Base-by-base conservation (phyloP, 2,888 invertebrate genomes). In the Helleia helle region DNA sequence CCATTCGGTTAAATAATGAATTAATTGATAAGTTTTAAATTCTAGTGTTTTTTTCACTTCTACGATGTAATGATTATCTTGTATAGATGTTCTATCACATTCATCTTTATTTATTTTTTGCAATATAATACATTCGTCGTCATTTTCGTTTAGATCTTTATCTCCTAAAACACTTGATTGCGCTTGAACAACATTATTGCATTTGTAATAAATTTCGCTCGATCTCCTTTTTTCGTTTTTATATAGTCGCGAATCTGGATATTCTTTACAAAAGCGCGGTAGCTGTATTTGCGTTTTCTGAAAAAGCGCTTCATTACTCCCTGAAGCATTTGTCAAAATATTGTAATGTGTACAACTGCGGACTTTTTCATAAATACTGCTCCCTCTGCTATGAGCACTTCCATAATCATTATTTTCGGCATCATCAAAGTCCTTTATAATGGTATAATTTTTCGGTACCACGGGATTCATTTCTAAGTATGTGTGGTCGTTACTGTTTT, bases 251-350 rank as follows among this genome's bases (percentile, higher is more conserved):
- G 11, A 14, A 22, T 31, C 41, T 15, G 48, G 48, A 49, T 56
- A 56, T 52, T 59, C 59, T 11, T 61, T 54, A 49, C 77, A 76
- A 52, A 62, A 70, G 51, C 77, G 77, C 9, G 69, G 71, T 51
- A 62, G 55, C 2, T 57, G 58, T 12, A 56, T 18, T 18, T 22
- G 5, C 8, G 22, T 22, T 22, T 6, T 22, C 8, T 22, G 3
- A 1, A 6, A 22, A 22, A 8, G 22, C 8, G 22, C 8, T 22
- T 22, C 22, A 2, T 22, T 8, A 2, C 7, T 22, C 7, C 22
- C 4, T n/a, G n/a, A n/a, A n/a, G n/a, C n/a, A n/a, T n/a, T n/a
- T n/a, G n/a, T n/a, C n/a, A n/a, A n/a, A n/a, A n/a, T n/a, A n/a
- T n/a, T n/a, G n/a, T 22, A 22, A 22, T 22, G 18, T 18, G 5